Conservation (phyloP, 2,797 vertebrate genomes). For the Remorina albescens region DNA sequence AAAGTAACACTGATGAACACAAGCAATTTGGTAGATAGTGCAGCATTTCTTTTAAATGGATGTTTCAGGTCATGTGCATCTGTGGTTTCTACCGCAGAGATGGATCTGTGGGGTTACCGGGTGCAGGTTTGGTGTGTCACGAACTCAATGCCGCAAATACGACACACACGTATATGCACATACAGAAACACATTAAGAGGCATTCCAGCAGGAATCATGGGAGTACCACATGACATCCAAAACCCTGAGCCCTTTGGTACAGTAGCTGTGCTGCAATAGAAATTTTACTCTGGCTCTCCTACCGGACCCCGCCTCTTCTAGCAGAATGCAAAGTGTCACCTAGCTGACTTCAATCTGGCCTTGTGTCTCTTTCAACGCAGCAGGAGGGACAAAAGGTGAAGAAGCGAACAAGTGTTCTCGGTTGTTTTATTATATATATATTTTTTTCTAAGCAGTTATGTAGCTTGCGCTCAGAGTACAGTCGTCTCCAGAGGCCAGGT, state of each 20-base stretch:
- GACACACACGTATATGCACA: no score
- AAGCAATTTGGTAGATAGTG: constrained; percentile 38
- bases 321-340: constrained; percentile 30
- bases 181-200: background rate
- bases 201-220: constrained; percentile 10
- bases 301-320: background rate
- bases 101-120: background rate
- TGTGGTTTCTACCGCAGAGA: constrained; percentile 33
- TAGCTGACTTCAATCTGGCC: constrained; percentile 27
- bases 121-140: constrained; percentile 10
- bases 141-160: background rate
- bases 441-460: constrained; percentile 6
- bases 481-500: constrained; percentile 18
- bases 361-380: constrained; percentile 36
- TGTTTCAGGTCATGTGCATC: constrained; percentile 30
- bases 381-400: constrained; percentile 27
- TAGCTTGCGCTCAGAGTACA: background rate
- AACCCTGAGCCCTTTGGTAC: constrained; percentile 16
- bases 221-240: constrained; percentile 6
- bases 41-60: constrained; percentile 43
- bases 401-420: constrained; percentile 3
- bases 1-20: constrained; percentile 48
- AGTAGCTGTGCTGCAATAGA: background rate
- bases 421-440: background rate
- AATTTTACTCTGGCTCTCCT: background rate